These are phyloP conservation scores for Gorsachius goisagi DNA, from an alignment of 2,113 vertebrate species.

Conservation along the genomic window DNA sequence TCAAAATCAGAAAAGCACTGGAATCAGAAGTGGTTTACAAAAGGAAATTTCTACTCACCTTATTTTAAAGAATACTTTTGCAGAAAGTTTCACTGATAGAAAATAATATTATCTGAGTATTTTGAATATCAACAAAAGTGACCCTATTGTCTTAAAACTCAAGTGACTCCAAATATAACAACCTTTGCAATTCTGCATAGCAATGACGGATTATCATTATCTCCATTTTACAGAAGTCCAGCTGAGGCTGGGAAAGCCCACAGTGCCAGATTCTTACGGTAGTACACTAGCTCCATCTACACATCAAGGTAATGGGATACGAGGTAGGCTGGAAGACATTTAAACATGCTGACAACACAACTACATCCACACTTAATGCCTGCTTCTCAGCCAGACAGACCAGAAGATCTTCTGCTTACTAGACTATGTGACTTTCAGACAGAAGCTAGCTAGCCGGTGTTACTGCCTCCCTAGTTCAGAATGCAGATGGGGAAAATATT, in stretches of 20 bases:
- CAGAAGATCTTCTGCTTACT: background rate
- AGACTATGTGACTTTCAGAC: no score
- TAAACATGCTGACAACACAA: background rate
- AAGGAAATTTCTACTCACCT: background rate
- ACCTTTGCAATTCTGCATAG: background rate
- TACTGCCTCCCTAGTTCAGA: background rate
- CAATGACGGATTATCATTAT: background rate
- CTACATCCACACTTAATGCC: background rate
- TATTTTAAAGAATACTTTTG: background rate
- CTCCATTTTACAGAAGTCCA: background rate
- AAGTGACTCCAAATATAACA: background rate
- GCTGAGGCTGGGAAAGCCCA: background rate
- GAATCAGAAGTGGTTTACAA: background rate
- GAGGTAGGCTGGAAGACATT: background rate
- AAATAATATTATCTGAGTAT: background rate
- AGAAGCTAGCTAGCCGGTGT: background rate
- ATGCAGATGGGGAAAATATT: background rate
- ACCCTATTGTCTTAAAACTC: background rate
- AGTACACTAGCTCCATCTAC: background rate
- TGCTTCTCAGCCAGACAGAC: background rate
- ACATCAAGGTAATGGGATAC: background rate
- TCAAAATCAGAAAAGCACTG: background rate
- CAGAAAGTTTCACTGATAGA: background rate
- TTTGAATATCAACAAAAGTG: background rate
- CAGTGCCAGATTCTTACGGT: background rate